Conservation (phyloP, 2,113 vertebrate genomes). For the Hoplias malabaricus region DNA sequence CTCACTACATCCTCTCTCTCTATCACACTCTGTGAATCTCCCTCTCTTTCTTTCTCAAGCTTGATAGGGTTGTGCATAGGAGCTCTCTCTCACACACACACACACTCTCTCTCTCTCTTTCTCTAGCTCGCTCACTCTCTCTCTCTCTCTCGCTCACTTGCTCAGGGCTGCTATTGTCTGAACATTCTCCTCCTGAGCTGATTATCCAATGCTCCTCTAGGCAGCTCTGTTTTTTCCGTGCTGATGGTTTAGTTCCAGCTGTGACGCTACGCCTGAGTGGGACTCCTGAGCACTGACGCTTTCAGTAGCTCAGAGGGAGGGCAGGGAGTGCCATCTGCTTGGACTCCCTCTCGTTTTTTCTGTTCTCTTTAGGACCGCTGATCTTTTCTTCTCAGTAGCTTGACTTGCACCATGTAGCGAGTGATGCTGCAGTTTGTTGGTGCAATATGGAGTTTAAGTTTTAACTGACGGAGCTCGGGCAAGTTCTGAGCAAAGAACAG, state of each 20-base stretch:
- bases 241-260: slow-evolving; percentile 52
- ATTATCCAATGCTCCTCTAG: slow-evolving; percentile 52
- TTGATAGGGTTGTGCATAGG: background rate
- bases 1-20: slow-evolving; percentile 8
- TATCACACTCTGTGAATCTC: slow-evolving; percentile 2
- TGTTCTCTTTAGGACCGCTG: background rate
- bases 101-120: slow-evolving; percentile 26
- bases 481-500: slow-evolving; percentile 24
- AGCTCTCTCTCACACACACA: background rate
- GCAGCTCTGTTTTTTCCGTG: slow-evolving; percentile 50
- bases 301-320: slow-evolving; percentile 32
- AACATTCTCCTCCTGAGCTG: slow-evolving; percentile 57
- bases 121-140: slow-evolving; percentile 7
- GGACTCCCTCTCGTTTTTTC: slow-evolving; percentile 23
- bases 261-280: slow-evolving; percentile 52
- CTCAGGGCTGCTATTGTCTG: slow-evolving; percentile 66
- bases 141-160: slow-evolving; percentile 54
- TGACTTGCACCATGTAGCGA: slow-evolving; percentile 2
- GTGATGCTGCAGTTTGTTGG: slow-evolving; percentile 11
- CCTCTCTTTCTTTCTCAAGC: background rate
- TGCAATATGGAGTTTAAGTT: background rate
- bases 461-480: slow-evolving; percentile 12
- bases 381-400: slow-evolving; percentile 34
- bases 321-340: slow-evolving; percentile 34
- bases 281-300: slow-evolving; percentile 52